These are phyloP conservation scores for Drosophila rellima DNA, from an alignment of 2,888 invertebrate genomes.

Conservation along the genomic window DNA sequence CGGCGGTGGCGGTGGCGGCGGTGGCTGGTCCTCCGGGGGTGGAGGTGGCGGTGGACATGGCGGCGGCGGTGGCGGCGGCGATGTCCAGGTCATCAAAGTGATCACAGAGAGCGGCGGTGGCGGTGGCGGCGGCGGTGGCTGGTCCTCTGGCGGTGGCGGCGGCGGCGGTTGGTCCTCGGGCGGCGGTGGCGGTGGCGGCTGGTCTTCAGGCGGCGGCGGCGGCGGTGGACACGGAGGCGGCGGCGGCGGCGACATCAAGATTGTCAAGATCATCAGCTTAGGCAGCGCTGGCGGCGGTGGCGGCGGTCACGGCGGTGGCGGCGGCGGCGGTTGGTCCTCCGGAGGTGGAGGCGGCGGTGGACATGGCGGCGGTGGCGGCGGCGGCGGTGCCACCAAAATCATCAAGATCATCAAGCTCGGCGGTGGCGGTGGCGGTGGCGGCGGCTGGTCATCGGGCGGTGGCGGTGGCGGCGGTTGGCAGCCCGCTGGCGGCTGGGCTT, in stretches of 20 bases:
- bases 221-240: constrained; percentile 53
- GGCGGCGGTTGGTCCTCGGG: constrained; percentile 58
- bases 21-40: constrained; percentile 71
- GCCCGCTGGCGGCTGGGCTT: constrained; percentile 82
- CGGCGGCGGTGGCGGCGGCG: constrained; percentile 67
- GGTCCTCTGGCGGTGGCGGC: constrained; percentile 53
- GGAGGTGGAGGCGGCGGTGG: constrained; percentile 50
- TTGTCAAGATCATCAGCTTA: no score
- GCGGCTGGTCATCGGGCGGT: constrained; percentile 62
- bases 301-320: constrained; percentile 46
- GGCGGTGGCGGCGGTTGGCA: constrained; percentile 77
- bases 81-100: constrained; percentile 58
- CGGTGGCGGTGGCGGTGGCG: constrained; percentile 58
- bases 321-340: constrained; percentile 41
- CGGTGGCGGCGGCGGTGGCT: constrained; percentile 62
- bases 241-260: no score
- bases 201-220: constrained; percentile 59
- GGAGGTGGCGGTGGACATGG: constrained; percentile 69
- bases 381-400: constrained; percentile 51
- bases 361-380: constrained; percentile 51
- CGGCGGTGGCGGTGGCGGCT: constrained; percentile 65
- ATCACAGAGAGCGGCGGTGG: constrained; percentile 68
- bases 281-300: constrained; percentile 31
- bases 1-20: constrained; percentile 64
- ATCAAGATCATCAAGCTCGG: constrained; percentile 58